Conservation (phyloP, 2,888 invertebrate genomes). For the Halictus quadricinctus region DNA sequence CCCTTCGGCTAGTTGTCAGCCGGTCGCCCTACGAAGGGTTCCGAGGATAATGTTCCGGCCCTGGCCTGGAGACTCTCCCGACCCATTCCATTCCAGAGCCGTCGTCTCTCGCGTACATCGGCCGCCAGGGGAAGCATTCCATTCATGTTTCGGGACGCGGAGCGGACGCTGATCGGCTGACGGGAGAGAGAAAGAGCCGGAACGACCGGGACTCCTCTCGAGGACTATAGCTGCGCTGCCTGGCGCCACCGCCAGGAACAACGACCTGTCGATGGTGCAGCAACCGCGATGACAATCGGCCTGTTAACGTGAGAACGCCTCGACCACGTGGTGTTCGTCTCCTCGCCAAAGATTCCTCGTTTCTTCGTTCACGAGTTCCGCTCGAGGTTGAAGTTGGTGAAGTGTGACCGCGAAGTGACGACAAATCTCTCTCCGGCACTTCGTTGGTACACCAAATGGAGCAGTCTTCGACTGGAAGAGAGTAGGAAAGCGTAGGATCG, state of each 20-base stretch:
- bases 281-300: slow-evolving; percentile 56
- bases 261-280: slow-evolving; percentile 49
- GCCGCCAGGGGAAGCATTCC: slow-evolving; percentile 75
- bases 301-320: slow-evolving; percentile 32
- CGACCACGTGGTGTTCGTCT: slow-evolving; percentile 46
- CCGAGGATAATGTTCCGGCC: slow-evolving; percentile 47
- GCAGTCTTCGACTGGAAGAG: background rate
- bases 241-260: slow-evolving; percentile 63
- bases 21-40: slow-evolving; percentile 57
- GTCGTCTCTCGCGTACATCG: slow-evolving; percentile 65
- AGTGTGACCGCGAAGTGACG: background rate
- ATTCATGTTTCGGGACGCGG: slow-evolving; percentile 77
- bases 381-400: background rate
- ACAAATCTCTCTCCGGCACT: background rate
- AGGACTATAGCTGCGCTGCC: slow-evolving; percentile 34
- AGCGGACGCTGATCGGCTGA: slow-evolving; percentile 68
- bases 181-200: slow-evolving; percentile 57
- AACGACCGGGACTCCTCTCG: slow-evolving; percentile 50
- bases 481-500: background rate
- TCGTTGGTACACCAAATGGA: background rate
- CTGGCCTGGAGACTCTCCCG: slow-evolving; percentile 55
- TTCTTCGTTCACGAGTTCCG: background rate
- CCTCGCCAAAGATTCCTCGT: background rate
- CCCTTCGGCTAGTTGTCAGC: background rate
- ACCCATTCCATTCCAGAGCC: slow-evolving; percentile 65